Percentiles rank a stretch among this genome's conserved stretches.
Conservation (phyloP, 2,113 vertebrate species). For the Oreochromis aureus region DNA sequence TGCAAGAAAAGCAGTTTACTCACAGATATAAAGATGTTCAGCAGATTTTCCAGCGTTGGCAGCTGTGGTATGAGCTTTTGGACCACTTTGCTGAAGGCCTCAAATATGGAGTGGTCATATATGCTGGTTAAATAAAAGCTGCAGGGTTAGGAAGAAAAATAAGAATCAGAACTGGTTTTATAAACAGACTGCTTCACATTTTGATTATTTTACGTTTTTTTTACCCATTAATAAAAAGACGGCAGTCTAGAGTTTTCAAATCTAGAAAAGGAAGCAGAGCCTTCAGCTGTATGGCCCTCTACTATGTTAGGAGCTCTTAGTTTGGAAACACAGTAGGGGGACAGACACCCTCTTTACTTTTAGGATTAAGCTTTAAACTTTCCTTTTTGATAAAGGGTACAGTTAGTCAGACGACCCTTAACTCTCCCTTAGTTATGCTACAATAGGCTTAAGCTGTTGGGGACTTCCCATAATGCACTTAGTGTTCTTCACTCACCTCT, state of each 20-base stretch:
- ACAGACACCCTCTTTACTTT: neutral
- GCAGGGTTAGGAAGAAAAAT: neutral
- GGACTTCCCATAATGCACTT: neutral
- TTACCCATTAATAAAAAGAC: neutral
- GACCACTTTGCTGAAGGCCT: constrained; percentile 57
- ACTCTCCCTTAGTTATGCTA: neutral
- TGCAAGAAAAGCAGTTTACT: neutral
- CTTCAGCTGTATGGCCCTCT: neutral
- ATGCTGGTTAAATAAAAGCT: constrained; percentile 56
- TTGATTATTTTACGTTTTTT: fast-evolving
- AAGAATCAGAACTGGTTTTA: neutral
- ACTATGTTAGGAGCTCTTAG: neutral
- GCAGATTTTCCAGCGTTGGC: constrained; percentile 50
- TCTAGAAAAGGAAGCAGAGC: neutral
- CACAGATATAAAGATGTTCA: constrained; percentile 62
- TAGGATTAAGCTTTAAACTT: neutral
- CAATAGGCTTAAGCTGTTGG: neutral
- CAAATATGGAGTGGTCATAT: constrained; percentile 56
- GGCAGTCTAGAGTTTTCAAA: neutral
- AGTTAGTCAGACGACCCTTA: neutral
- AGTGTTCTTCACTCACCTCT: neutral
- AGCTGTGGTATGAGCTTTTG: constrained; percentile 56
- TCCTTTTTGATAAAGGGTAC: neutral
- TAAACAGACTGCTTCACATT: neutral
- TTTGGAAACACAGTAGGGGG: neutral